Percentiles rank a stretch among this genome's conserved stretches.
Conservation (phyloP, 2,888 invertebrate species). For the Tiliacea aurago region DNA sequence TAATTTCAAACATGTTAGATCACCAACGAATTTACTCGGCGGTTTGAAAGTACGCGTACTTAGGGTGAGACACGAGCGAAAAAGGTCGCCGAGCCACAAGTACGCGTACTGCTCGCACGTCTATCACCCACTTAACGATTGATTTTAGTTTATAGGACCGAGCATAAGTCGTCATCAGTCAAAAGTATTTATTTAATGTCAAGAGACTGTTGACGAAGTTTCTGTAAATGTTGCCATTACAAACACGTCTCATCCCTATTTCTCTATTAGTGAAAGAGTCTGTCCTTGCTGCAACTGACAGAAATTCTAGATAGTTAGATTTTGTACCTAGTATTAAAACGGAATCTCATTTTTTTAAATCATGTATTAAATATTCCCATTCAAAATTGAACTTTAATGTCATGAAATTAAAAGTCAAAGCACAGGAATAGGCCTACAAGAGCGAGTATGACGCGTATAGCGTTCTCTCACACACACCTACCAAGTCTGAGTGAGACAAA, state of each 20-base stretch:
- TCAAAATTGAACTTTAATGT: constrained; percentile 58
- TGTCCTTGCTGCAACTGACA: constrained; percentile 46
- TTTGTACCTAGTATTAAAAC: constrained; percentile 67
- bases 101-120: too few relatives aligned
- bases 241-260: constrained; percentile 34
- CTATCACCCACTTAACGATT: too few relatives aligned
- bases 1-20: too few relatives aligned
- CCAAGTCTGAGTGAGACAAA: constrained; percentile 62
- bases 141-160: too few relatives aligned
- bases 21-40: too few relatives aligned
- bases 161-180: constrained; percentile 21
- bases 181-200: constrained; percentile 51
- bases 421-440: constrained; percentile 59
- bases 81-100: too few relatives aligned
- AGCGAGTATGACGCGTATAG: constrained; percentile 53
- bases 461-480: constrained; percentile 62
- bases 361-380: constrained; percentile 61
- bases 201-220: constrained; percentile 32
- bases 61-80: too few relatives aligned
- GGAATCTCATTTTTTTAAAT: constrained; percentile 65
- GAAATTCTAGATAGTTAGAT: constrained; percentile 61
- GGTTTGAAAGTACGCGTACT: too few relatives aligned
- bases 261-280: constrained; percentile 39
- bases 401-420: constrained; percentile 40
- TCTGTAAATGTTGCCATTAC: constrained; percentile 31